These are phyloP conservation scores for Enteromius thamalakanensis DNA, from an alignment of 2,797 vertebrate species.

Conservation along the genomic window DNA sequence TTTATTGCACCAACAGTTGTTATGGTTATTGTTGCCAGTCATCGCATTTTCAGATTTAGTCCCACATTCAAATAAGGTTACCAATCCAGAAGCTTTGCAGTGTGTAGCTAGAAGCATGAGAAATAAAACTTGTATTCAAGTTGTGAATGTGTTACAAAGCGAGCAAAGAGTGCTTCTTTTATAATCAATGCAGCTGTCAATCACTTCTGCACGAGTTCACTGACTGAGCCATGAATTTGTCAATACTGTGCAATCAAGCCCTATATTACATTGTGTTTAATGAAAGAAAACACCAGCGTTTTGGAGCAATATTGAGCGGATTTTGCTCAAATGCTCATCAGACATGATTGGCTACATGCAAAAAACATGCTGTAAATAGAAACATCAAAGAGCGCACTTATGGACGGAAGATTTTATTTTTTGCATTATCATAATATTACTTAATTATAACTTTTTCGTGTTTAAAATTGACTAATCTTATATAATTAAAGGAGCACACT, in stretches of 20 bases:
- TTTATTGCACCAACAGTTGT: not conserved
- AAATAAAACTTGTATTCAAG: not conserved
- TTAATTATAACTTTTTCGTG: too few relatives aligned
- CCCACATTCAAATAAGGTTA: not conserved
- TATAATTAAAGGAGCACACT: too few relatives aligned
- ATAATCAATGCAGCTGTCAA: conserved; percentile 1
- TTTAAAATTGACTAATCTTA: too few relatives aligned
- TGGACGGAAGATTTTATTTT: too few relatives aligned
- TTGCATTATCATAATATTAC: too few relatives aligned
- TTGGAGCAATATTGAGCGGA: not conserved
- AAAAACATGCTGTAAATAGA: not conserved
- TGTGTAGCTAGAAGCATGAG: not conserved
- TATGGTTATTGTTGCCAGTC: not conserved
- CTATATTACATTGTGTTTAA: not conserved
- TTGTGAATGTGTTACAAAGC: not conserved
- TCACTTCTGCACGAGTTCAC: not conserved
- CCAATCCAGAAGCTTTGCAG: not conserved
- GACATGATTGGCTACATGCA: not conserved
- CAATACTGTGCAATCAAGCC: not conserved
- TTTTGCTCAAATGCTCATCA: not conserved
- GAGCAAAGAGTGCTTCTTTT: not conserved
- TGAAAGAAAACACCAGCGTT: not conserved
- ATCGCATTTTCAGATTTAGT: not conserved
- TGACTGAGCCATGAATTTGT: not conserved
- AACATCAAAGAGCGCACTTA: not conserved